Evolutionary conservation across 2,113 vertebrate species (phyloP).

Genomic region (Limanda limanda): DNA sequence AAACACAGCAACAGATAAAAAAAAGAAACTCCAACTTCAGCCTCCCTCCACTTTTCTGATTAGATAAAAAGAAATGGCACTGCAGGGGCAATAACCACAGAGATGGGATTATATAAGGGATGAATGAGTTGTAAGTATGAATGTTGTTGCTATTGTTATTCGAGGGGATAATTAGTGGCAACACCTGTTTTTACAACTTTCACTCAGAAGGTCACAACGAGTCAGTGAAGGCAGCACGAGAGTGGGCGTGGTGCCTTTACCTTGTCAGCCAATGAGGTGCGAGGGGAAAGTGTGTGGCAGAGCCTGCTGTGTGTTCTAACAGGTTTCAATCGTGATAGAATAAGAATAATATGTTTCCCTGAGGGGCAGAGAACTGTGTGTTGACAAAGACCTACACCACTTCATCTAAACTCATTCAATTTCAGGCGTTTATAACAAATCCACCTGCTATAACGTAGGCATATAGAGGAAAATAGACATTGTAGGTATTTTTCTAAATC

Average conservation of each 20-base stretch:
- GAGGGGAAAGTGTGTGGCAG: not conserved
- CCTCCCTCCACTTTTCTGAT: no score
- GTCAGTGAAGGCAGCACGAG: conserved; percentile 23
- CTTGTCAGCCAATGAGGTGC: not conserved
- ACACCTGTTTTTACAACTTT: not conserved
- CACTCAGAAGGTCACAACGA: not conserved
- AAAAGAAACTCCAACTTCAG: no score
- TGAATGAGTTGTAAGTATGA: no score
- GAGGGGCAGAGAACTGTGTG: not conserved
- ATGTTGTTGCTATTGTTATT: no score
- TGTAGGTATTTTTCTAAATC: not conserved
- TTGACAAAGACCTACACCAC: no score
- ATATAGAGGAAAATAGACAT: not conserved
- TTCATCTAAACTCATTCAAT: not conserved
- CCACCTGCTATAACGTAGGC: no score
- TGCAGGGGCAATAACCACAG: not conserved
- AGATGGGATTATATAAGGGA: not conserved
- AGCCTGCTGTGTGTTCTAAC: no score
- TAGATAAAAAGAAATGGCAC: not conserved
- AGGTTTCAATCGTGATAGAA: not conserved
- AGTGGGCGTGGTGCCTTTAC: conserved; percentile 30
- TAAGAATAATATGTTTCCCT: not conserved
- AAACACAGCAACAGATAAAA: no score
- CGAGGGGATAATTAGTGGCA: no score
- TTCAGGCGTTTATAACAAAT: not conserved